These are phyloP conservation scores for Epirrhoe alternata DNA, from an alignment of 2,888 invertebrate species.

Conservation along the genomic window DNA sequence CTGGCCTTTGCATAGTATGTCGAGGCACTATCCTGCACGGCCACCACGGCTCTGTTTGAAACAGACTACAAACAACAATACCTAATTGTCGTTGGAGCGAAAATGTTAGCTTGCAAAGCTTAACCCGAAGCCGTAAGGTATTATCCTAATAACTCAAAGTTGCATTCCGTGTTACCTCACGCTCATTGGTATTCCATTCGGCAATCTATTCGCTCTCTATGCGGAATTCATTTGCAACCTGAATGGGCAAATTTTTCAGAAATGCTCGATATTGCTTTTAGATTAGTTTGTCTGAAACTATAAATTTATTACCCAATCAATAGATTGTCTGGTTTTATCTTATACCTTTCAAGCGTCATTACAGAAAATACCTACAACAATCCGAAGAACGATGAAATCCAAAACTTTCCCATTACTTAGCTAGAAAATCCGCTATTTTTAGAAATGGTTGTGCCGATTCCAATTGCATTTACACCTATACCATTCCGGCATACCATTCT, in stretches of 20 bases:
- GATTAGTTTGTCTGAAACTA: slow-evolving; percentile 16
- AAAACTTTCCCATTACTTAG: no score
- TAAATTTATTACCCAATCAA: slow-evolving; percentile 16
- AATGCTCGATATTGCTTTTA: slow-evolving; percentile 20
- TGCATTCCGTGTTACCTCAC: slow-evolving; percentile 43
- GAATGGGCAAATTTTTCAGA: slow-evolving; percentile 32
- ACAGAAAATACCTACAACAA: no score
- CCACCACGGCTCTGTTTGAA: neutral
- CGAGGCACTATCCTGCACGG: no score
- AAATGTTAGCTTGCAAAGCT: slow-evolving; percentile 48
- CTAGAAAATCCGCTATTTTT: no score
- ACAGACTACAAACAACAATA: neutral
- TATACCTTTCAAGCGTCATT: no score
- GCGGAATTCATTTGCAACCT: slow-evolving; percentile 61
- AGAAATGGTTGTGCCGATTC: no score
- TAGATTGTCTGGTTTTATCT: neutral
- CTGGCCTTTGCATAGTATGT: no score
- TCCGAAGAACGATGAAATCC: no score
- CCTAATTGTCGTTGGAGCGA: neutral
- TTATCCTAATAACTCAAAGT: slow-evolving; percentile 38
- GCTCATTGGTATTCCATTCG: slow-evolving; percentile 65
- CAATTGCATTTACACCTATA: no score
- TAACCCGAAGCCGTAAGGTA: slow-evolving; percentile 25
- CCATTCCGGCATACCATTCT: no score
- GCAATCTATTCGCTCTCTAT: slow-evolving; percentile 51